Conservation (phyloP, 2,888 invertebrate species). For the Drosophila meridiana region DNA sequence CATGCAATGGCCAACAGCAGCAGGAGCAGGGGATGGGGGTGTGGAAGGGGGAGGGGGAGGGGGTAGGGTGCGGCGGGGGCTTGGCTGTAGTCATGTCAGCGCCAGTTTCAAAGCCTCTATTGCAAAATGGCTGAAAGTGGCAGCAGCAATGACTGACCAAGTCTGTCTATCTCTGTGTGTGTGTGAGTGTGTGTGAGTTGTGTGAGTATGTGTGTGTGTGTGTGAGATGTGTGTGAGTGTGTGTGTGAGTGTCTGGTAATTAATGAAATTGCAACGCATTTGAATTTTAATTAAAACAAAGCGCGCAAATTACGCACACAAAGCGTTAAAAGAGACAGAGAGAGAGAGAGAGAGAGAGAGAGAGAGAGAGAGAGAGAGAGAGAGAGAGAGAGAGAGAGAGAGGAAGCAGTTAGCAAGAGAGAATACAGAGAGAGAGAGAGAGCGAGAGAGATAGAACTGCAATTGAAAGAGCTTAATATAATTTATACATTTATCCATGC, state of each 20-base stretch:
- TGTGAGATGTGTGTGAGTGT: conserved; percentile 21
- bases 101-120: conserved; percentile 73
- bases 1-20: conserved; percentile 69
- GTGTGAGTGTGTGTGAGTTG: conserved; percentile 25
- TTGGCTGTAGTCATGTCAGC: conserved; percentile 57
- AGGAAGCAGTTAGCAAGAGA: background rate
- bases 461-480: conserved; percentile 3
- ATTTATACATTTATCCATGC: conserved; percentile 6
- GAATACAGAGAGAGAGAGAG: background rate
- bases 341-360: background rate
- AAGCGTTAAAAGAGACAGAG: background rate
- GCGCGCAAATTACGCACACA: conserved; percentile 73
- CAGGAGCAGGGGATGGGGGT: conserved; percentile 8
- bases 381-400: background rate
- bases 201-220: conserved; percentile 33
- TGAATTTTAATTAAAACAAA: conserved; percentile 84
- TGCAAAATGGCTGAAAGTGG: conserved; percentile 72
- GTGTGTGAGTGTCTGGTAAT: conserved; percentile 69
- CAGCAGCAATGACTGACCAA: conserved; percentile 48
- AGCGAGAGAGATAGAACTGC: background rate
- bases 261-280: conserved; percentile 83
- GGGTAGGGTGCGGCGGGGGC: conserved; percentile 3
- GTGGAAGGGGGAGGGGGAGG: background rate
- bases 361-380: background rate
- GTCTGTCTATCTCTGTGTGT: conserved; percentile 34